Evolutionary conservation across 2,113 vertebrate species (phyloP).

Genomic region (Perccottus glenii): DNA sequence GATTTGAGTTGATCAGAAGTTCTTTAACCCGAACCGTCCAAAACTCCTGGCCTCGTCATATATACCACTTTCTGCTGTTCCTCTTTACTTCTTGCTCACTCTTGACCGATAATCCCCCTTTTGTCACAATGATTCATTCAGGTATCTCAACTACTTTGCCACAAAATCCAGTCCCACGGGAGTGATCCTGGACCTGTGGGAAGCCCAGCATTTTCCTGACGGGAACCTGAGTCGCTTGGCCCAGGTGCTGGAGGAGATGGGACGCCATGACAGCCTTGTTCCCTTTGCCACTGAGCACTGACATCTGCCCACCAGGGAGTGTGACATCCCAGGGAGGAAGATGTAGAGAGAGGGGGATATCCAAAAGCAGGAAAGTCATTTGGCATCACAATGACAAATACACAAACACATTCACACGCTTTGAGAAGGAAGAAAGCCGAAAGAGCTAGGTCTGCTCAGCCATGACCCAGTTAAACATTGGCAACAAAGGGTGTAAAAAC

Average conservation of each 20-base stretch:
- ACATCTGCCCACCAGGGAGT: conserved; percentile 58
- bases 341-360: conserved; percentile 7
- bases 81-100: neutral
- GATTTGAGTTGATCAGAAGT: no score
- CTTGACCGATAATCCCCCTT: neutral
- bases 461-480: conserved; percentile 67
- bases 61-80: no score
- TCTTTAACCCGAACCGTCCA: no score
- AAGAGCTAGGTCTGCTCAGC: conserved; percentile 58
- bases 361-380: conserved; percentile 21
- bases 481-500: conserved; percentile 67
- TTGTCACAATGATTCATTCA: conserved; percentile 52
- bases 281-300: conserved; percentile 87
- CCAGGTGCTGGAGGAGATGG: conserved; percentile 96
- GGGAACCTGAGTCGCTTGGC: conserved; percentile 94
- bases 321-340: conserved; percentile 39
- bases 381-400: conserved; percentile 42
- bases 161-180: conserved; percentile 97
- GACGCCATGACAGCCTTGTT: conserved; percentile 89
- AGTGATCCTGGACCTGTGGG: conserved; percentile 97
- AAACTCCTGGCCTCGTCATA: no score
- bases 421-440: conserved; percentile 36
- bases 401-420: conserved; percentile 23
- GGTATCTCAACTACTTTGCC: conserved; percentile 98
- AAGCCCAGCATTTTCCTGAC: conserved; percentile 97